A percentile compares a stretch with the other conserved stretches of the same genome.
Conservation (phyloP, 2,888 invertebrate species). For the Euspilapteryx auroguttella region DNA sequence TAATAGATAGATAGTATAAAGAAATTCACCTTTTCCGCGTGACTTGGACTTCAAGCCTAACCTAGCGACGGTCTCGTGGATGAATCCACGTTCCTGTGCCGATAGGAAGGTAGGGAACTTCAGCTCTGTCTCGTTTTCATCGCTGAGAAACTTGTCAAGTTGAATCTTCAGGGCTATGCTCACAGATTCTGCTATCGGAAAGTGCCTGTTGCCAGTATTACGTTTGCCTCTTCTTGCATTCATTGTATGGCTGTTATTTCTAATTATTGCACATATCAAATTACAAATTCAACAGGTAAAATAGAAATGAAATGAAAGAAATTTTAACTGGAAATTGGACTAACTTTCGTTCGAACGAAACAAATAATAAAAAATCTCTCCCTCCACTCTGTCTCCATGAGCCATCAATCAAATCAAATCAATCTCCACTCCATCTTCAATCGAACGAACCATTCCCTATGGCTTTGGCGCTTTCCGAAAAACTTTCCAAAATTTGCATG, state of each 20-base stretch:
- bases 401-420: too few relatives aligned
- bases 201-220: constrained; percentile 37
- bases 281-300: not conserved
- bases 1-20: too few relatives aligned
- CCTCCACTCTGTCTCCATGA: too few relatives aligned
- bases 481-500: too few relatives aligned
- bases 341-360: too few relatives aligned
- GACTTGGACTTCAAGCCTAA: constrained; percentile 79
- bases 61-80: constrained; percentile 70
- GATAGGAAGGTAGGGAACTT: constrained; percentile 75
- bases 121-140: constrained; percentile 50
- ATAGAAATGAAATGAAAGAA: not conserved
- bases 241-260: too few relatives aligned
- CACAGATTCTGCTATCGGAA: constrained; percentile 50
- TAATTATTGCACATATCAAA: constrained; percentile 1
- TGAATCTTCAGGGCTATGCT: constrained; percentile 52
- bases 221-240: constrained; percentile 44
- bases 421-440: too few relatives aligned
- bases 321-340: too few relatives aligned
- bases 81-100: constrained; percentile 77
- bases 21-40: constrained; percentile 79
- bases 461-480: too few relatives aligned
- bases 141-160: constrained; percentile 41
- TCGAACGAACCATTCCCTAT: too few relatives aligned
- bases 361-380: too few relatives aligned